Percentiles rank a stretch among this genome's conserved stretches.
These are phyloP conservation scores for Etheostoma cragini DNA, from an alignment of 2,113 vertebrate species.

Conservation along the genomic window DNA sequence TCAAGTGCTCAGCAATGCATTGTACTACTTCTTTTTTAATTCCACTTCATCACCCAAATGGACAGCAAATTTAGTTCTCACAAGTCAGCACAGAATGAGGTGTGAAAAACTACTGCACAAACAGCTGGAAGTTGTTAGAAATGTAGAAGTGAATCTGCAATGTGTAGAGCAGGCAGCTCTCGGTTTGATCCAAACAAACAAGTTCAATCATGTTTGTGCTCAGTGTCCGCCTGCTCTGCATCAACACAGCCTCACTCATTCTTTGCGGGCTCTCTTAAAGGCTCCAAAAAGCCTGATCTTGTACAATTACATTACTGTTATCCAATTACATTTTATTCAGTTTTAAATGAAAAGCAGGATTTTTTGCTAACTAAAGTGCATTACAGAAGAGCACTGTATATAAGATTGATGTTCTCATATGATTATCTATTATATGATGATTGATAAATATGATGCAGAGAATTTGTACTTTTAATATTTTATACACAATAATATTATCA, in stretches of 20 bases:
- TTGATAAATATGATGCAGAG: too few relatives aligned
- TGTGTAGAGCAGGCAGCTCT: constrained; percentile 47
- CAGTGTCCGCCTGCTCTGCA: constrained; percentile 37
- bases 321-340: neutral
- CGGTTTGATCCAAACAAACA: constrained; percentile 54
- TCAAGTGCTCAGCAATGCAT: neutral
- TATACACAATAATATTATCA: neutral
- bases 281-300: neutral
- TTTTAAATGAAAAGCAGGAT: too few relatives aligned
- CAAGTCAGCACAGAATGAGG: constrained; percentile 54
- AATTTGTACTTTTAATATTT: neutral
- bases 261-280: constrained; percentile 4
- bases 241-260: constrained; percentile 24
- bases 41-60: constrained; percentile 30
- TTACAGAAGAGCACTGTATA: too few relatives aligned
- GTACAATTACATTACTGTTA: too few relatives aligned
- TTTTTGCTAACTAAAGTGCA: too few relatives aligned
- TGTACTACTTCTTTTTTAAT: constrained; percentile 6
- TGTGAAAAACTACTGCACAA: constrained; percentile 48
- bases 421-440: too few relatives aligned
- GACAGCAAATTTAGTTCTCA: constrained; percentile 46
- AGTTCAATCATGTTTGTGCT: constrained; percentile 68
- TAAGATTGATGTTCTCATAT: too few relatives aligned
- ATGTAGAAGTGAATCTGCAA: constrained; percentile 43
- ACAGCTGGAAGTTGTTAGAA: constrained; percentile 68